These are phyloP conservation scores for Argyrosomus japonicus DNA, from an alignment of 2,113 vertebrate genomes.

Conservation along the genomic window DNA sequence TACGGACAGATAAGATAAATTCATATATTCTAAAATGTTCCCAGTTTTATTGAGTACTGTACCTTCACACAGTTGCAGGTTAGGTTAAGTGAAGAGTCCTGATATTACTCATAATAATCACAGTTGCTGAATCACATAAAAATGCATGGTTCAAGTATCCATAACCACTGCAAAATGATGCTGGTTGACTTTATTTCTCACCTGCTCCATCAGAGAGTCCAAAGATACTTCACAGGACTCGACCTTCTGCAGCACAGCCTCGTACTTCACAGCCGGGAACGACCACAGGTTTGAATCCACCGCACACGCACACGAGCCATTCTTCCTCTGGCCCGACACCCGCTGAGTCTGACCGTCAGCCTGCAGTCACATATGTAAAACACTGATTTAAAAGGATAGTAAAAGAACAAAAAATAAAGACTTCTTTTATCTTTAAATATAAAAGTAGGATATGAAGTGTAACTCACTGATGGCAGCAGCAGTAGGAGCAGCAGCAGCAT, in stretches of 20 bases:
- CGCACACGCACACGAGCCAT: conserved; percentile 65
- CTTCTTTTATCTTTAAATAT: not conserved
- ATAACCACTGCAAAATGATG: not conserved
- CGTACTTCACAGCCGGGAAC: conserved; percentile 74
- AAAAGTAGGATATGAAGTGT: not conserved
- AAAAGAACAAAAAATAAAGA: not conserved
- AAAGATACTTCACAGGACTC: conserved; percentile 63
- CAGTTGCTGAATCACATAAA: not conserved
- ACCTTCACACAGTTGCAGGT: no score
- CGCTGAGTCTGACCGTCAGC: conserved; percentile 32
- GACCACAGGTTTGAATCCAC: conserved; percentile 71
- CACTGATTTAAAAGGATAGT: not conserved
- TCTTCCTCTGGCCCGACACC: conserved; percentile 46
- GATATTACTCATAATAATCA: conserved; percentile 73
- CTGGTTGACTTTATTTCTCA: conserved; percentile 13
- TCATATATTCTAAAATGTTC: no score
- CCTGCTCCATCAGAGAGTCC: conserved; percentile 60
- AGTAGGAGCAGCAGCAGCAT: conserved; percentile 68
- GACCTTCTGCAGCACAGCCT: conserved; percentile 51
- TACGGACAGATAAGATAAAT: not conserved
- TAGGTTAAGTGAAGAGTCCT: conserved; percentile 35
- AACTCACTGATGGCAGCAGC: conserved; percentile 73
- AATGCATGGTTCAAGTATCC: not conserved
- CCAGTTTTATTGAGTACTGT: no score
- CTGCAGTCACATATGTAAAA: conserved; percentile 54